phyloP scores from a whole-genome alignment of 2,113 vertebrate genomes.

The Anhinga anhinga region DNA sequence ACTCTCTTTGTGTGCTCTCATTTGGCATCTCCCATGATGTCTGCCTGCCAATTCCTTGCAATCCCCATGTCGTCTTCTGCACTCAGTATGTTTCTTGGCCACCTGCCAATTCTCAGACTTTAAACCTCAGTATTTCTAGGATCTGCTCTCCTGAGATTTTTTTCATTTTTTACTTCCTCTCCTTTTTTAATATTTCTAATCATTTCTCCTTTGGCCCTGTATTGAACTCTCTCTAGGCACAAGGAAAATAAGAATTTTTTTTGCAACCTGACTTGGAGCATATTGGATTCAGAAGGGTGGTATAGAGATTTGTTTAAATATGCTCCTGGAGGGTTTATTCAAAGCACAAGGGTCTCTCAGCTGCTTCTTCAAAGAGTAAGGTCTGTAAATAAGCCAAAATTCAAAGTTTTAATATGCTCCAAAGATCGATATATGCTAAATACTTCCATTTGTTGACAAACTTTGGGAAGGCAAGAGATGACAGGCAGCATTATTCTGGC shows the following conservation, averaged over 20 bases:
- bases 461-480: neutral
- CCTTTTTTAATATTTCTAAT: neutral
- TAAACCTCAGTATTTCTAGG: conserved; percentile 24
- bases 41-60: conserved; percentile 53
- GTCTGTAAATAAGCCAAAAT: neutral
- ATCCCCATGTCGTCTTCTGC: conserved; percentile 12
- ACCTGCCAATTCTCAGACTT: conserved; percentile 35
- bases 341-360: neutral
- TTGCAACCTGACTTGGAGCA: neutral
- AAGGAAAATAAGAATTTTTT: neutral
- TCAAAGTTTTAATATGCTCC: neutral
- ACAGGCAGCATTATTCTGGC: neutral
- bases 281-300: neutral
- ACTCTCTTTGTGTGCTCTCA: conserved; percentile 24
- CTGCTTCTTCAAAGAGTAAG: neutral
- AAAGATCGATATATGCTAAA: neutral
- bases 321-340: neutral
- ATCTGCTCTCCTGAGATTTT: conserved; percentile 8
- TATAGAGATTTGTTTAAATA: neutral
- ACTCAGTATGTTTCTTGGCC: neutral
- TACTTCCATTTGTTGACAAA: neutral
- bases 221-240: neutral
- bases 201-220: neutral
- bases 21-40: conserved; percentile 25
- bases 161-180: neutral